Conservation (phyloP, 1,140 invertebrate genomes). For the Sesamia nonagrioides region DNA sequence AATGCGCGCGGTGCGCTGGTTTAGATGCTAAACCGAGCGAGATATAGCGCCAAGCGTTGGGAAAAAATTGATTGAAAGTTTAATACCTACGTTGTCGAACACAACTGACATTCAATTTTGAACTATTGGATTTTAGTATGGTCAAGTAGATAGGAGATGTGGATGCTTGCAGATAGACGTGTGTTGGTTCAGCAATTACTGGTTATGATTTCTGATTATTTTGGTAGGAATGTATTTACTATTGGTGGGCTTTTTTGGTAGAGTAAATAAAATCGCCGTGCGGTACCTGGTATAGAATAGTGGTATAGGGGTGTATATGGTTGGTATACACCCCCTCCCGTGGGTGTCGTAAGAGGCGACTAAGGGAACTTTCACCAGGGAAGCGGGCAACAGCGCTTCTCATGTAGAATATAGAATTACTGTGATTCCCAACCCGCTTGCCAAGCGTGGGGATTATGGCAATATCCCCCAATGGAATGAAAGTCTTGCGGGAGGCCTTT, state of each 20-base stretch:
- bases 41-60: conserved; percentile 13
- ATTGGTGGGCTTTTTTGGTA: background rate
- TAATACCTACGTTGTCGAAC: conserved; percentile 35
- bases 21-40: conserved; percentile 1
- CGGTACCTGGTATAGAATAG: too few relatives aligned
- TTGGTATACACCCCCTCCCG: too few relatives aligned
- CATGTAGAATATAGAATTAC: too few relatives aligned
- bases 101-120: conserved; percentile 19
- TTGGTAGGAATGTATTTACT: background rate
- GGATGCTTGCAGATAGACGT: background rate
- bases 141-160: background rate
- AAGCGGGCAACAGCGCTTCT: too few relatives aligned
- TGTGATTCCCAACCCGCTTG: too few relatives aligned
- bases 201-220: background rate
- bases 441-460: too few relatives aligned
- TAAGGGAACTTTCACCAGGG: too few relatives aligned
- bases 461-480: too few relatives aligned
- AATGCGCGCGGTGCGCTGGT: background rate
- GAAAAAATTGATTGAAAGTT: conserved; percentile 43
- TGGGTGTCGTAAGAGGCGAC: too few relatives aligned
- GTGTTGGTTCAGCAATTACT: background rate
- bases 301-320: too few relatives aligned
- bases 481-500: too few relatives aligned
- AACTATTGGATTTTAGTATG: conserved; percentile 28
- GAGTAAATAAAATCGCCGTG: background rate